phyloP scores from a whole-genome alignment of 1,140 invertebrate species.

The Agraylea sexmaculata region DNA sequence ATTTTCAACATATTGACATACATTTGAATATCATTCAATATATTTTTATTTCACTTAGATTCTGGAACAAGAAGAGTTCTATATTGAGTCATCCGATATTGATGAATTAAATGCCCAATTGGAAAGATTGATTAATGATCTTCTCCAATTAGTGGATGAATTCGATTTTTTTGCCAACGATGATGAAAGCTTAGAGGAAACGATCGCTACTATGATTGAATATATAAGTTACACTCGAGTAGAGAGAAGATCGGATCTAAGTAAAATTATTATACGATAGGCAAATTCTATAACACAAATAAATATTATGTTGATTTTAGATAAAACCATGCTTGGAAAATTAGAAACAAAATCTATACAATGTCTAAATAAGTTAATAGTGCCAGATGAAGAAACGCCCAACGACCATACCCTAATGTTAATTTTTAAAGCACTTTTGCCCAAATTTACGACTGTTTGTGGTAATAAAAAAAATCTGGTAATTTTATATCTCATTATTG shows the following conservation, averaged over 20 bases:
- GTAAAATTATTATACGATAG: slow-evolving; percentile 9
- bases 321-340: neutral
- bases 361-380: slow-evolving; percentile 8
- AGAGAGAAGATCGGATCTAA: slow-evolving; percentile 7
- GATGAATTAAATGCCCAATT: slow-evolving; percentile 11
- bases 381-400: slow-evolving; percentile 5
- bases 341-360: neutral
- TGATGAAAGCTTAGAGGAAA: slow-evolving; percentile 14
- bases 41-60: slow-evolving; percentile 8
- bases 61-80: slow-evolving; percentile 9
- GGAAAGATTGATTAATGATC: slow-evolving; percentile 10
- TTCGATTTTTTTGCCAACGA: slow-evolving; percentile 8
- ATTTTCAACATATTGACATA: no score
- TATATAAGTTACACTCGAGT: slow-evolving; percentile 10
- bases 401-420: slow-evolving; percentile 5
- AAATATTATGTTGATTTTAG: slow-evolving; percentile 5
- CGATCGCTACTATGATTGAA: slow-evolving; percentile 13
- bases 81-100: slow-evolving; percentile 4
- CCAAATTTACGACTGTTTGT: slow-evolving; percentile 7
- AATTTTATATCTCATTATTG: slow-evolving; percentile 10
- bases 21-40: no score
- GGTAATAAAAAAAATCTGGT: slow-evolving; percentile 4
- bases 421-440: slow-evolving; percentile 10
- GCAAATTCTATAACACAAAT: slow-evolving; percentile 3
- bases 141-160: slow-evolving; percentile 5